Percentiles rank a stretch among this genome's conserved stretches.
Evolutionary conservation across 2,113 vertebrate species (phyloP).

Genomic region (Taurulus bubalis): DNA sequence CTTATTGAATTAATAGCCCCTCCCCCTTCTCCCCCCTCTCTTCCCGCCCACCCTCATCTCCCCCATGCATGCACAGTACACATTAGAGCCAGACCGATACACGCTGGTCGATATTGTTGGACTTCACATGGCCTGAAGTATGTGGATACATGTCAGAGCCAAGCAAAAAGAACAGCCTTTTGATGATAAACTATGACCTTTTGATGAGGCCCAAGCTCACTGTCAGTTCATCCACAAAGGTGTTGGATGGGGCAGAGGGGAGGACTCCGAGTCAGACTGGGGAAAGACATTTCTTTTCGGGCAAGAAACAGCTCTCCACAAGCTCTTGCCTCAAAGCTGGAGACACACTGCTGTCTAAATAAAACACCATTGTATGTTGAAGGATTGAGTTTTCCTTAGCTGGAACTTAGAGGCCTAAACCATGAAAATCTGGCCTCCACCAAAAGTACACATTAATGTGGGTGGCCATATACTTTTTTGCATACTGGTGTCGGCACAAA

Average conservation of each 20-base stretch:
- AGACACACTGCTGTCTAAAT: neutral
- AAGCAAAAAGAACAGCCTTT: too few species aligned
- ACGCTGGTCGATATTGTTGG: neutral
- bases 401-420: neutral
- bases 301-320: neutral
- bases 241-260: neutral
- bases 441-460: neutral
- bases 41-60: neutral
- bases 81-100: neutral
- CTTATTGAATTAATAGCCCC: constrained; percentile 45
- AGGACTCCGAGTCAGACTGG: neutral
- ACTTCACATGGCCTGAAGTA: neutral
- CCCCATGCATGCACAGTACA: constrained; percentile 27
- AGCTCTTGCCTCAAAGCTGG: neutral
- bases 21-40: constrained; percentile 4
- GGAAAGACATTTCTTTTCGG: neutral
- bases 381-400: neutral
- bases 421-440: neutral
- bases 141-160: neutral
- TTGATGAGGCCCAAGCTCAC: neutral
- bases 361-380: neutral
- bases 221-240: neutral
- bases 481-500: neutral
- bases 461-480: neutral
- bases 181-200: too few species aligned